Percentiles rank a stretch among this genome's conserved stretches.
Conservation (phyloP, 2,113 vertebrate species). For the Oncorhynchus keta region DNA sequence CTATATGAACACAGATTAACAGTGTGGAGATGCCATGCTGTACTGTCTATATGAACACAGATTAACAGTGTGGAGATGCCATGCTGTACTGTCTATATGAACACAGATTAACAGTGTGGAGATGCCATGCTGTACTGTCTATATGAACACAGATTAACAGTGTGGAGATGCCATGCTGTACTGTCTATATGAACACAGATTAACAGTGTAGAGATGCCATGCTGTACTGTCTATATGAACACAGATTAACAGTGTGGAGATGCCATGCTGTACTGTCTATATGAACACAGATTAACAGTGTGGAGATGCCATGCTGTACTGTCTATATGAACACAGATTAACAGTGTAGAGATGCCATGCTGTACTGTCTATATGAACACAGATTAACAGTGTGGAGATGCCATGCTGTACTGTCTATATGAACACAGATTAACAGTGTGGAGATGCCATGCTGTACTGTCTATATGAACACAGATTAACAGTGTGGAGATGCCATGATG, state of each 20-base stretch:
- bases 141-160: constrained; percentile 32
- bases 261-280: no score
- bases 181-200: no score
- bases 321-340: constrained; percentile 31
- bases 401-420: constrained; percentile 27
- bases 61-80: constrained; percentile 36
- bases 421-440: constrained; percentile 29
- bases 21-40: constrained; percentile 6
- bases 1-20: no score
- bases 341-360: background rate
- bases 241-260: constrained; percentile 26
- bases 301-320: constrained; percentile 25
- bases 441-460: constrained; percentile 28
- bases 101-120: no score
- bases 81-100: constrained; percentile 41
- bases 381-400: no score
- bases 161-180: no score
- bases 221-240: constrained; percentile 25
- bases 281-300: no score
- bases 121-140: constrained; percentile 28
- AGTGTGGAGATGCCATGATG: background rate
- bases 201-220: background rate
- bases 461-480: constrained; percentile 32
- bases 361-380: no score
- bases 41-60: constrained; percentile 24